Conservation (phyloP, 2,797 vertebrate species). For the Hydrophis major region DNA sequence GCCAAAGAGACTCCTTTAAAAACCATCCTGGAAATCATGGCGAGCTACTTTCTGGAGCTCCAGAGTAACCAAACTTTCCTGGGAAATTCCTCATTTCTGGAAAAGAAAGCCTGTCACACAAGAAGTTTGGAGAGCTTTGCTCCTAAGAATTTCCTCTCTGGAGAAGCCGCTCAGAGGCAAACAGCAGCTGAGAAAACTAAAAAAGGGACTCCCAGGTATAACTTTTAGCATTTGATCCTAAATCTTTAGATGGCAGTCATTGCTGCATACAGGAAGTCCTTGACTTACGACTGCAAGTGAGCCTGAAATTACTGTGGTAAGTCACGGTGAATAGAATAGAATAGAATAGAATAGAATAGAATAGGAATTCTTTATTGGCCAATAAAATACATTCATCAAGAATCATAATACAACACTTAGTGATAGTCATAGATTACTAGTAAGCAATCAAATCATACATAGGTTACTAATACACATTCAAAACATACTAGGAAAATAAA, state of each 20-base stretch:
- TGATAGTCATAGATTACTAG: too few species aligned
- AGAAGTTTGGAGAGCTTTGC: conserved; percentile 27
- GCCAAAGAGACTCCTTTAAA: conserved; percentile 81
- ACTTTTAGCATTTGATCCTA: not conserved
- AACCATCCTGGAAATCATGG: conserved; percentile 90
- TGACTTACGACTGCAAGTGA: too few species aligned
- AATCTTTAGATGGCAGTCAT: not conserved
- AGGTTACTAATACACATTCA: too few species aligned
- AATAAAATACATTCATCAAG: too few species aligned
- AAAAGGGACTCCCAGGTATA: conserved; percentile 68
- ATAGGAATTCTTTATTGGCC: too few species aligned
- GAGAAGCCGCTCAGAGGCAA: conserved; percentile 48
- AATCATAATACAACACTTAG: too few species aligned
- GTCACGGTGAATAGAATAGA: too few species aligned
- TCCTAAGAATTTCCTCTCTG: conserved; percentile 44
- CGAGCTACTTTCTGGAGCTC: conserved; percentile 81
- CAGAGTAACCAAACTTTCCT: conserved; percentile 46
- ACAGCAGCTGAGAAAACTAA: conserved; percentile 11
- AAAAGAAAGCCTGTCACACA: conserved; percentile 37
- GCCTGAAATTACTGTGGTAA: too few species aligned
- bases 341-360: too few species aligned
- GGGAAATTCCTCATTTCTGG: conserved; percentile 13
- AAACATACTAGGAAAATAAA: too few species aligned
- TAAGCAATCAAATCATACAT: too few species aligned
- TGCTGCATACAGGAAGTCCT: not conserved